Percentiles rank a stretch among this genome's conserved stretches.
Conservation (phyloP, 2,888 invertebrate species). For the Danaus chrysippus region DNA sequence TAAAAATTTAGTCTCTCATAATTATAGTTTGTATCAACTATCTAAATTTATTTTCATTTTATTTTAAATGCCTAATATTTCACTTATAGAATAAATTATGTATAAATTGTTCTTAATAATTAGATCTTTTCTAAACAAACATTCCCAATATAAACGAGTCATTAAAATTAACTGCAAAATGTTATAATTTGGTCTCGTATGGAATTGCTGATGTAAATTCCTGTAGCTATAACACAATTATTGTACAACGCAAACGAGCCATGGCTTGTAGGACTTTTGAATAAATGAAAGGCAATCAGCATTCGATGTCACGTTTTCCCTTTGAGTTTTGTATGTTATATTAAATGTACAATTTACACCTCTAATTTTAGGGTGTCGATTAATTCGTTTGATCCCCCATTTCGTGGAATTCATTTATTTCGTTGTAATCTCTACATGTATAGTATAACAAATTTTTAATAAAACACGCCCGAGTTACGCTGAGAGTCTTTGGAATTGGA, state of each 20-base stretch:
- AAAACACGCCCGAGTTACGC: constrained; percentile 5
- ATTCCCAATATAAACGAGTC: too few species aligned
- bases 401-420: too few species aligned
- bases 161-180: not conserved
- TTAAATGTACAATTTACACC: constrained; percentile 3
- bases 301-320: not conserved
- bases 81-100: too few species aligned
- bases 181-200: not conserved
- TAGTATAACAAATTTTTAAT: constrained; percentile 7
- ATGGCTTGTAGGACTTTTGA: constrained; percentile 3
- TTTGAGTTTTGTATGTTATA: not conserved
- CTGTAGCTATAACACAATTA: constrained; percentile 1
- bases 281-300: constrained; percentile 5
- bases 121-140: too few species aligned
- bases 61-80: too few species aligned
- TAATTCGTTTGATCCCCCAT: too few species aligned
- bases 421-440: not conserved
- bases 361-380: not conserved
- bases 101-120: too few species aligned
- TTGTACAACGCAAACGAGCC: constrained; percentile 2
- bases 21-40: too few species aligned
- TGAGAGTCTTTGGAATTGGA: constrained; percentile 24
- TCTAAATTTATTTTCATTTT: too few species aligned
- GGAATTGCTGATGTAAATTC: not conserved
- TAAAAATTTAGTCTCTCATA: too few species aligned